These are phyloP conservation scores for Galagoides demidoff DNA, from an alignment of 2,797 vertebrate species.

Conservation along the genomic window DNA sequence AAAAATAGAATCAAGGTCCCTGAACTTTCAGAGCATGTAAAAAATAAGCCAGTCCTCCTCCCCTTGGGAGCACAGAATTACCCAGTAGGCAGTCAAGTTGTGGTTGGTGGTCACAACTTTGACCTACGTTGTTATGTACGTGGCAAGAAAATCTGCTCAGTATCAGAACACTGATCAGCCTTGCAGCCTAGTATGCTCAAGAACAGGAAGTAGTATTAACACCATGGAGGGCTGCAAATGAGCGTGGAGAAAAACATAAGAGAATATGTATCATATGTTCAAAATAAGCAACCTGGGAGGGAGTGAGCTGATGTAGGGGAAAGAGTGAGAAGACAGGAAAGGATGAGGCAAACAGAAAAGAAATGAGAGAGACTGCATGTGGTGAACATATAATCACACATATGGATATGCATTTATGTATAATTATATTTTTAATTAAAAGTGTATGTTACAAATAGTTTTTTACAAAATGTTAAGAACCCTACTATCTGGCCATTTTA, in stretches of 20 bases:
- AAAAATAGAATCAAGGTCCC: neutral
- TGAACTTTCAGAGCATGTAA: neutral
- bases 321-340: neutral
- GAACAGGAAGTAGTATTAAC: neutral
- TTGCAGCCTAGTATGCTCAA: neutral
- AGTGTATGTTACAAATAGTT: neutral
- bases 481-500: neutral
- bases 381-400: neutral
- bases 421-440: neutral
- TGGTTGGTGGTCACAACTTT: neutral
- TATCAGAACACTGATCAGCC: neutral
- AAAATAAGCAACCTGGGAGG: neutral
- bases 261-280: neutral
- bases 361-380: neutral
- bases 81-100: neutral
- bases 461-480: neutral
- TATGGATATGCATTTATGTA: neutral
- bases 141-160: neutral
- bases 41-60: neutral
- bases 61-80: neutral
- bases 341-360: neutral
- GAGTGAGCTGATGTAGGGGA: neutral
- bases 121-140: neutral
- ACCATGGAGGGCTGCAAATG: neutral
- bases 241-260: neutral